Evolutionary conservation across 1,140 invertebrate species (phyloP), one percentile per base, ranked within the genome.

Genomic region (Colletes gigas): DNA sequence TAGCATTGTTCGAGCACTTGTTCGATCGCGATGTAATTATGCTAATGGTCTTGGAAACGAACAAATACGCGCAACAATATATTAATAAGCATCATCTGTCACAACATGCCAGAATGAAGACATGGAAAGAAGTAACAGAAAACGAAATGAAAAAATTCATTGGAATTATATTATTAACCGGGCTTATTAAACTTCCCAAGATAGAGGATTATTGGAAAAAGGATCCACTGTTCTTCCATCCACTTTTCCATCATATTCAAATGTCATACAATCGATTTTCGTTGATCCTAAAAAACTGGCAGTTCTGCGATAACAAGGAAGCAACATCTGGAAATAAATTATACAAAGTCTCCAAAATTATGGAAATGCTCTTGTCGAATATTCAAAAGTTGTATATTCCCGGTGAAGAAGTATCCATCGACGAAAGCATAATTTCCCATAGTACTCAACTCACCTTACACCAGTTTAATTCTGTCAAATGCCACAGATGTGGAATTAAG

Each of bases 121-220:
- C 5, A n/a, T 57, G 55, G 55, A 57, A 57, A 15, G 55, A 57
- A 57, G 55, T 57, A 57, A 57, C 55, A 57, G 55, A 57, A 57
- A 17, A 57, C 4, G 55, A 57, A n/a, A 57, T 57, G 55, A 57
- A 17, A n/a, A 57, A 57, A 15, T 57, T 57, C 7, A n/a, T 57
- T n/a, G 55, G 55, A 4, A 57, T 57, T n/a, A 57, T 57, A 17
- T 57, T 57, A n/a, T n/a, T 57, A n/a, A 57, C 55, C 3, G 55
- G 17, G n/a, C 17, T 57, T 1, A 57, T 57, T 7, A 57, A 57
- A 57, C 17, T 57, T 6, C 55, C 55, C 1, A 57, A 15, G n/a
- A n/a, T 57, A 57, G 55, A 57, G n/a, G 55, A 57, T 57, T 57
- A 57, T 15, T 57, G 55, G 55, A 57, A 57, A n/a, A 57, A 57